Evolutionary conservation across 2,888 invertebrate genomes (phyloP).

Genomic region (Acleris sparsana): DNA sequence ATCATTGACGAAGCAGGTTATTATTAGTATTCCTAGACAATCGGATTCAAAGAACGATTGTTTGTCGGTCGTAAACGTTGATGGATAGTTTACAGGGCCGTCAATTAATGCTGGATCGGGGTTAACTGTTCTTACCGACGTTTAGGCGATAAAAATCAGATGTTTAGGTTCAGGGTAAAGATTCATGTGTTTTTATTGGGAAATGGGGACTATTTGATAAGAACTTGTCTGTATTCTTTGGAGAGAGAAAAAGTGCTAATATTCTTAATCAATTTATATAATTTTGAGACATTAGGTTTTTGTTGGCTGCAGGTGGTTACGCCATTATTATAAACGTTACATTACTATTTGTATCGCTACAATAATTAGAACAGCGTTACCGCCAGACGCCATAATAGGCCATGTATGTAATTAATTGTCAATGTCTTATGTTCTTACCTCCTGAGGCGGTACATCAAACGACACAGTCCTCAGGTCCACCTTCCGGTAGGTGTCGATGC

Average conservation of each 20-base stretch:
- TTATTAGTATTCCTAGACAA: conserved; percentile 53
- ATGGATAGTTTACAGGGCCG: conserved; percentile 77
- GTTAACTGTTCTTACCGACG: conserved; percentile 66
- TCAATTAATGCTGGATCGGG: conserved; percentile 70
- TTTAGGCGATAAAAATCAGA: conserved; percentile 26
- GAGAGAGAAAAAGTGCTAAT: too few species aligned
- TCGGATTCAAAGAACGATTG: conserved; percentile 68
- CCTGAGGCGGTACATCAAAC: conserved; percentile 98
- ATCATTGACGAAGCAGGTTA: conserved; percentile 6
- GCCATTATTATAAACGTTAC: too few species aligned
- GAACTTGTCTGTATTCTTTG: background rate
- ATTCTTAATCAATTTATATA: too few species aligned
- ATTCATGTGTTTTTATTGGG: background rate
- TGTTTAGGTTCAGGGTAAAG: conserved; percentile 22
- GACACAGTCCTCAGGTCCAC: conserved; percentile 97
- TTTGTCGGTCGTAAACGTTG: conserved; percentile 75
- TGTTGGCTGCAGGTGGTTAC: too few species aligned
- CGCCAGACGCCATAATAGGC: too few species aligned
- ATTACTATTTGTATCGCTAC: too few species aligned
- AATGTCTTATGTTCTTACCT: conserved; percentile 82
- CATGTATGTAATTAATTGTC: too few species aligned
- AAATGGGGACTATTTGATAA: background rate
- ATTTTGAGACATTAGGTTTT: too few species aligned
- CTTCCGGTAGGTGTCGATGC: conserved; percentile 95
- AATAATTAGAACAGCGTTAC: too few species aligned